Base-by-base conservation (phyloP, 2,113 vertebrate genomes). In the Scopus umbretta region DNA sequence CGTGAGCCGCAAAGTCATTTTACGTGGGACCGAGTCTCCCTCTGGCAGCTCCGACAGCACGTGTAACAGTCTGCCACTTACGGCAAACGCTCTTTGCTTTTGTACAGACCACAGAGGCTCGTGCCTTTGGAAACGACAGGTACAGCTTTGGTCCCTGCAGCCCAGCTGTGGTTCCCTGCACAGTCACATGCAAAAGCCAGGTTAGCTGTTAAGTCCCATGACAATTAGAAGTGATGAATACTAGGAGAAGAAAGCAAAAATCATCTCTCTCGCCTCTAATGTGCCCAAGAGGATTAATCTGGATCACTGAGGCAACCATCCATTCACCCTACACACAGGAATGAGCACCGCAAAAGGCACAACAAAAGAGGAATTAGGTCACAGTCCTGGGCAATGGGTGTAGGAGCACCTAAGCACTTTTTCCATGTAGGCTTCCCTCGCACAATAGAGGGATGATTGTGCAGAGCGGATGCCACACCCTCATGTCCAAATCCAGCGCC, bases 401-500 rank as follows among this genome's bases (percentile, higher is more conserved):
- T 73, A 93, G 88, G 56, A 94, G 83, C 34, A 93, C 62, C 73
- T 84, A 87, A 94, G 36, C 70, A 68, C 66, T 85, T 96, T 93
- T 89, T 91, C 66, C 59, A 80, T 7, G 19, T 22, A 52, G 47
- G 67, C 49, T 87, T 90, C 53, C 36, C 50, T 73, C 66, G 27
- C 30, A 59, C 38, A 94, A 74, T 20, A 49, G 43, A 82, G 25
- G 27, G 59, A 85, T 82, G 78, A 80, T 18, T 67, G 36, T 62
- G 70, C 74, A 86, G 55, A 50, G 63, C 0, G 0, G 63, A 80
- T 58, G 42, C 50, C 91, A 86, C 80, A 81, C 71, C 89, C 58
- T 92, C 6, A 2, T 9, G 26, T 67, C 50, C 67, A 84, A 67
- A 90, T 49, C 52, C 90, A 96, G 78, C 63, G 88, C 63, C 62